Base-by-base conservation (phyloP, 1,140 invertebrate species). In the Orchesella cincta region DNA sequence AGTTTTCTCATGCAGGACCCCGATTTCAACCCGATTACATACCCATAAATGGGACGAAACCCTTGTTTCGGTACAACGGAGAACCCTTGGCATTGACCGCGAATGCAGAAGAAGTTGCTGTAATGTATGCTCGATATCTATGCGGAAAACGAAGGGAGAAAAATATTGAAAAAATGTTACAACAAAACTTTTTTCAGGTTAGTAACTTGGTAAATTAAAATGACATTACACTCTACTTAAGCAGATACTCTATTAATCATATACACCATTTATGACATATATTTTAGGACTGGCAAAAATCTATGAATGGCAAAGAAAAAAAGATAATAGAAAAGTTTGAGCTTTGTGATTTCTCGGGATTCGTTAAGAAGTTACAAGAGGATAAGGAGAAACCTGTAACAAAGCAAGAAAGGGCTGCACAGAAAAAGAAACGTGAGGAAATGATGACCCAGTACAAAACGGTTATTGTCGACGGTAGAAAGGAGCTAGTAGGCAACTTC, bases 1-100 rank as follows among this genome's bases (percentile, higher is more conserved):
- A n/a, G n/a, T n/a, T n/a, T n/a, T n/a, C n/a, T n/a, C 62, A 67
- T n/a, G 33, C 29, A 33, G 62, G 62, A 31, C 62, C 62, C 23
- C 62, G 14, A 16, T 67, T 67, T 67, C 2, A 14, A 18, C 62
- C 62, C 33, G 26, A 26, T 2, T 67, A 67, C n/a, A 67, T 31
- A 33, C 26, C 26, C 8, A 26, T 67, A 14, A 12, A 12, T 3
- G 3, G n/a, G 33, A 31, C 3, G 8, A 14, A 31, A 5, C 26
- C 29, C 29, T 20, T 46, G 39, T 62, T 62, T 26, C 54, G 54
- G 16, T 62, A 62, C 23, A n/a, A 28, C 8, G 54, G 54, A 26
- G 16, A 62, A 62, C 16, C 54, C 3, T 8, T 62, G 5, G 23
- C 8, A n/a, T 28, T 62, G 16, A n/a, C 12, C 16, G 8, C 5